A percentile compares a stretch with the other conserved stretches of the same genome.
Conservation (phyloP, 2,888 invertebrate species). For the Agrotis ipsilon region DNA sequence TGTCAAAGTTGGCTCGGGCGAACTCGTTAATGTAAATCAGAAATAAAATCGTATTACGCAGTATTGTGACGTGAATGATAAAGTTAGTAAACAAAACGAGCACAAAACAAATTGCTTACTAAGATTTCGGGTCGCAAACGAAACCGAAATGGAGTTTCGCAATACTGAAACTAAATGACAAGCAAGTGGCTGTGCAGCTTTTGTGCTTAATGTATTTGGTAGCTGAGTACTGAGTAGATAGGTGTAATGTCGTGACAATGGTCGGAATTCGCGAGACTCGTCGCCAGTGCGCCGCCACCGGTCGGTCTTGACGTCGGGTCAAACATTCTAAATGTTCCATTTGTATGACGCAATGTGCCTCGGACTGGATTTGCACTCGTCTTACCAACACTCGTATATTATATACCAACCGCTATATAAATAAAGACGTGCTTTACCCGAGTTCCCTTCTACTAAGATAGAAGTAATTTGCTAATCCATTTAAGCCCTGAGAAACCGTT, state of each 20-base stretch:
- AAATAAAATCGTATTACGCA: conserved; percentile 50
- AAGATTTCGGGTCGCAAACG: conserved; percentile 59
- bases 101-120: conserved; percentile 51
- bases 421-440: conserved; percentile 48
- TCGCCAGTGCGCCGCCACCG: conserved; percentile 69
- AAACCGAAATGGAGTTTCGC: conserved; percentile 66
- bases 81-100: conserved; percentile 54
- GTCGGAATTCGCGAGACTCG: conserved; percentile 77
- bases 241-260: conserved; percentile 83
- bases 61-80: conserved; percentile 41
- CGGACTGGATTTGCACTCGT: conserved; percentile 88
- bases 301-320: conserved; percentile 79
- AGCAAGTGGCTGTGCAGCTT: conserved; percentile 71
- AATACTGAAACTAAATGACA: conserved; percentile 73
- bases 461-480: conserved; percentile 7
- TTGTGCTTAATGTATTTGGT: conserved; percentile 68
- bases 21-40: conserved; percentile 48
- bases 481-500: background rate
- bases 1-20: conserved; percentile 45
- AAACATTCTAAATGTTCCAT: conserved; percentile 88
- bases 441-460: conserved; percentile 31
- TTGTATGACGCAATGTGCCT: conserved; percentile 86
- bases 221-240: conserved; percentile 68
- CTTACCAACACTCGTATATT: conserved; percentile 78
- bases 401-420: conserved; percentile 59